These are phyloP conservation scores for Anarhynchus alexandrinus DNA, from an alignment of 2,113 vertebrate genomes.

Conservation along the genomic window DNA sequence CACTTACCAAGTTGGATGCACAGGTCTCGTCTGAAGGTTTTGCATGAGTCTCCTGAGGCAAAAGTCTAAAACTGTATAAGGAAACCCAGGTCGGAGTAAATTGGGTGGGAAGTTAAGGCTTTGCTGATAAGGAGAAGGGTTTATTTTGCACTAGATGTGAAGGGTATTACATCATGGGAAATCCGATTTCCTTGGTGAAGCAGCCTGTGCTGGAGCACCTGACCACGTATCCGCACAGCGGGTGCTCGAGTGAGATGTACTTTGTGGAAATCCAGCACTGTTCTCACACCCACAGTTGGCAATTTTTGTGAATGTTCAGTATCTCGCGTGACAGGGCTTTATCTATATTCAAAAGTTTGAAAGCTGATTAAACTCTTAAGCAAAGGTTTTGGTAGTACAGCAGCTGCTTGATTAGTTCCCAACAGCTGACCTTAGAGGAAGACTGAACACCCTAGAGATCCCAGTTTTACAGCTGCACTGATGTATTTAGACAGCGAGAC, in stretches of 20 bases:
- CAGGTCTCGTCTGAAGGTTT: slow-evolving; percentile 30
- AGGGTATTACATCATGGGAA: background rate
- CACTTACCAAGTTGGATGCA: background rate
- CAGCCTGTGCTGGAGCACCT: background rate
- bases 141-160: slow-evolving; percentile 16
- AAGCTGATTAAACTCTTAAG: background rate
- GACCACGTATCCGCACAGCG: background rate
- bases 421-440: background rate
- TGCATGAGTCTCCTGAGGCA: background rate
- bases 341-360: background rate
- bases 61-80: background rate
- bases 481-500: slow-evolving; percentile 4
- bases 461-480: slow-evolving; percentile 33
- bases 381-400: background rate
- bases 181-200: background rate
- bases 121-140: background rate
- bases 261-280: background rate
- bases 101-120: background rate
- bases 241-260: background rate
- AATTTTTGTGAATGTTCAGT: background rate
- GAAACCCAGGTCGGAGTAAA: background rate
- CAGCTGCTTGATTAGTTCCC: slow-evolving; percentile 7
- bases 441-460: background rate
- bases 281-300: background rate
- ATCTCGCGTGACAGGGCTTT: background rate